phyloP scores from a whole-genome alignment of 2,113 vertebrate genomes.

The Aphyosemion australe region DNA sequence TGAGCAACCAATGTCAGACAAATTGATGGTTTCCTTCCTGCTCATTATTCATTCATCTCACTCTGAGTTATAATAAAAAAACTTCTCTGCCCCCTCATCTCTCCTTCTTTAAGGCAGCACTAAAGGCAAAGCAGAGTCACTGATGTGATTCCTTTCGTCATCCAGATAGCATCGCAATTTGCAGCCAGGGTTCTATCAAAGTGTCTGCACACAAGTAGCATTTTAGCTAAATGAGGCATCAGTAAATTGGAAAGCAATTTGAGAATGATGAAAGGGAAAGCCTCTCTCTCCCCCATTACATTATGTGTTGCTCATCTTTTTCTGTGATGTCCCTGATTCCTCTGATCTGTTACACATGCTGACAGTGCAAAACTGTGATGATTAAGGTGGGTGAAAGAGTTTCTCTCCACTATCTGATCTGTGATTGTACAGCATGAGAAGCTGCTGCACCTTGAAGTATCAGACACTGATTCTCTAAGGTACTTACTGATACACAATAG shows the following conservation, averaged over 20 bases:
- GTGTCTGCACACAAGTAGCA: constrained; percentile 26
- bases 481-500: not conserved
- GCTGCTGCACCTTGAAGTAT: not conserved
- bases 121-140: constrained; percentile 24
- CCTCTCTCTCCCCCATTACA: not conserved
- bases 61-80: constrained; percentile 57
- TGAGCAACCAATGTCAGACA: constrained; percentile 42
- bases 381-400: constrained; percentile 38
- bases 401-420: constrained; percentile 17
- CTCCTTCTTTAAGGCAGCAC: constrained; percentile 11
- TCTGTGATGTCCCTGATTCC: constrained; percentile 10
- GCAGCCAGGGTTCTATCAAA: constrained; percentile 19
- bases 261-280: constrained; percentile 8
- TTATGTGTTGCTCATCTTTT: not conserved
- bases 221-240: constrained; percentile 47
- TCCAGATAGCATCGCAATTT: constrained; percentile 43
- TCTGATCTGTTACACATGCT: constrained; percentile 31
- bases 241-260: constrained; percentile 38
- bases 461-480: too few relatives aligned
- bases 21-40: constrained; percentile 50
- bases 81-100: not conserved
- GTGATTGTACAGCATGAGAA: not conserved
- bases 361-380: constrained; percentile 30
- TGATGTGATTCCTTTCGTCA: constrained; percentile 52
- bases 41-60: constrained; percentile 51